Evolutionary conservation across 2,113 vertebrate species (phyloP), one percentile per base, ranked within the genome.

Genomic region (Strigops habroptila): DNA sequence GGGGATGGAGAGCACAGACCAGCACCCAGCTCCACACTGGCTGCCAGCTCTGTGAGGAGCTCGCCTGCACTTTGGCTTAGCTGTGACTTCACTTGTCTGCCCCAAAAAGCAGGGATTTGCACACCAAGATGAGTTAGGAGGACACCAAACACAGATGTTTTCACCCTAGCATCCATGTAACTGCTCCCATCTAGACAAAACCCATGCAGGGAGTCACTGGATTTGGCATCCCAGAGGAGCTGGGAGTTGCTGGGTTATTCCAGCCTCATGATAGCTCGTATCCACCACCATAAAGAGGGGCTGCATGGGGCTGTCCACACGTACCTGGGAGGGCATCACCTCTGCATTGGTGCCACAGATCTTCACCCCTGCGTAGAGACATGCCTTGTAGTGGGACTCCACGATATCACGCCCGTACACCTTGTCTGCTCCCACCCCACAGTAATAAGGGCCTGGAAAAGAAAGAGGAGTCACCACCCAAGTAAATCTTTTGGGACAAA

Each of bases 371-470:
- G 98, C 98, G 1, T 98, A 98, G 18, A 98, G 88, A 75, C 98
- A 98, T 2, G 98, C 98, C 95, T 98, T 98, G 97, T 98, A 98
- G 96, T 98, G 98, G 46, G 97, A 97, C 87, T 99, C 98, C 57
- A 99, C 97, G 1, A 99, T 97, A 69, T 99, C 99, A 2, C 99
- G 97, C 60, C 98, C 99, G 0, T 97, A 99, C 18, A 98, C 98
- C 48, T 97, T 97, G 76, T 98, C 96, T 9, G 99, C 98, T 35
- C 99, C 99, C 70, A 99, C 98, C 3, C 98, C 98, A 3, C 99
- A 99, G 96, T 99, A 99, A 80, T 99, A 99, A 3, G 98, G 98
- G 35, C 99, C 99, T 99, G 91, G 31, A 51, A 90, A 85, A 18
- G 30, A 71, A 59, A 78, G 24, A 77, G 46, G 25, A 57, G 23